Evolutionary conservation across 2,888 invertebrate species (phyloP).

Genomic region (Hedya salicella): DNA sequence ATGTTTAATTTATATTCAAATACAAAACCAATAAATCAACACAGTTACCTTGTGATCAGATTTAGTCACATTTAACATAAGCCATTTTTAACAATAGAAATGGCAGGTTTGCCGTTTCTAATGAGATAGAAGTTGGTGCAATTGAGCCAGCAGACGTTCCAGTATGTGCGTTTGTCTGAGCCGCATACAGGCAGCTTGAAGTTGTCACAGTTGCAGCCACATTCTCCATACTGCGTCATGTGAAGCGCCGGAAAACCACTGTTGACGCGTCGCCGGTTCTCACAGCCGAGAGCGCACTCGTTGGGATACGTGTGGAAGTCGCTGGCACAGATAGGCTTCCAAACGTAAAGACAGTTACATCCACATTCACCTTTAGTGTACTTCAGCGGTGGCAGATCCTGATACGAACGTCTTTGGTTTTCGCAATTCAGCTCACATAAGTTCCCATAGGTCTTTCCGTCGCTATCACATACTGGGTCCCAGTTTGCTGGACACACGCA

Average conservation of each 20-base stretch:
- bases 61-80: constrained; percentile 2
- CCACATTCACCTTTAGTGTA: not conserved
- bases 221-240: not conserved
- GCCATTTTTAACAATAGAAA: constrained; percentile 36
- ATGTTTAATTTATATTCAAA: not conserved
- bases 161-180: not conserved
- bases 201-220: not conserved
- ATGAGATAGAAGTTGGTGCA: not conserved
- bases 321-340: constrained; percentile 38
- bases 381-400: not conserved
- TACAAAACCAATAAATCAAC: not conserved
- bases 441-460: not conserved
- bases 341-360: not conserved
- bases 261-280: constrained; percentile 46
- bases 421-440: not conserved
- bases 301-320: constrained; percentile 49
- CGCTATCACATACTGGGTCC: not conserved
- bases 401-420: not conserved
- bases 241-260: constrained; percentile 15
- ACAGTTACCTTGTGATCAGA: not conserved
- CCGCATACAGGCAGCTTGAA: not conserved
- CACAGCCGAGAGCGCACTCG: constrained; percentile 53
- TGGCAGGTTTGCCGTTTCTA: not conserved
- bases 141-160: constrained; percentile 1
- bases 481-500: not conserved